Evolutionary conservation across 2,113 vertebrate genomes (phyloP).

Genomic region (Oryzias javanicus): DNA sequence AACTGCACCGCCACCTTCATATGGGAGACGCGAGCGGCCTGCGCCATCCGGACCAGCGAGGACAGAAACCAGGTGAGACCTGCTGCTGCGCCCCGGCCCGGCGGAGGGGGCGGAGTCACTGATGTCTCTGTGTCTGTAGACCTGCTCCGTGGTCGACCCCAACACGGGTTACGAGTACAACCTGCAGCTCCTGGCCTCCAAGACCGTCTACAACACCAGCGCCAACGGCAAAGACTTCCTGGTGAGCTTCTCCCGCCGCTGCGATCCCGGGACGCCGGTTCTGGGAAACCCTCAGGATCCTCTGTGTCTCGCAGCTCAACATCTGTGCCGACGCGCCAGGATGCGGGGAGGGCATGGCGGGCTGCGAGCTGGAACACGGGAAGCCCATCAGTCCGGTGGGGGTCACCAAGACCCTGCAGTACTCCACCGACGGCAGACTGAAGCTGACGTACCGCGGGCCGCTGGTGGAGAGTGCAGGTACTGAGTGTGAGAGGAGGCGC

Average conservation of each 20-base stretch:
- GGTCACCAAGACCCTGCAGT: conserved; percentile 79
- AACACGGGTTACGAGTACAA: conserved; percentile 87
- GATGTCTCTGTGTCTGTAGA: conserved; percentile 63
- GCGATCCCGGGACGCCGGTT: too few species aligned
- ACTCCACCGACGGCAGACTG: conserved; percentile 84
- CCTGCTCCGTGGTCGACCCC: conserved; percentile 84
- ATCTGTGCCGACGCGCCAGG: conserved; percentile 76
- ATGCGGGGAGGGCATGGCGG: conserved; percentile 79
- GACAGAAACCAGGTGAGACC: conserved; percentile 74
- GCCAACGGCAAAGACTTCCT: conserved; percentile 81
- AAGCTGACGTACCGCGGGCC: conserved; percentile 85
- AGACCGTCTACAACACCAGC: conserved; percentile 67
- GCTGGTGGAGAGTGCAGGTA: conserved; percentile 70
- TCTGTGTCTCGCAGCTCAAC: conserved; percentile 77
- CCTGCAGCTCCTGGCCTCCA: conserved; percentile 77
- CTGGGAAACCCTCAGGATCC: neutral
- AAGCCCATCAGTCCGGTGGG: conserved; percentile 71
- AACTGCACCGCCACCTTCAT: conserved; percentile 87
- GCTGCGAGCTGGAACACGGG: conserved; percentile 80
- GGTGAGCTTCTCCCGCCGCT: conserved; percentile 65
- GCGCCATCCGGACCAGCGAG: conserved; percentile 79
- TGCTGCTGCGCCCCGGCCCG: neutral
- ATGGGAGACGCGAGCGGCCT: conserved; percentile 93
- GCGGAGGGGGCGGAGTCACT: too few species aligned
- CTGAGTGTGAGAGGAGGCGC: too few species aligned